Evolutionary conservation across 2,888 invertebrate genomes (phyloP), one percentile per base, ranked within the genome.

Genomic region (Hipparchia semele): DNA sequence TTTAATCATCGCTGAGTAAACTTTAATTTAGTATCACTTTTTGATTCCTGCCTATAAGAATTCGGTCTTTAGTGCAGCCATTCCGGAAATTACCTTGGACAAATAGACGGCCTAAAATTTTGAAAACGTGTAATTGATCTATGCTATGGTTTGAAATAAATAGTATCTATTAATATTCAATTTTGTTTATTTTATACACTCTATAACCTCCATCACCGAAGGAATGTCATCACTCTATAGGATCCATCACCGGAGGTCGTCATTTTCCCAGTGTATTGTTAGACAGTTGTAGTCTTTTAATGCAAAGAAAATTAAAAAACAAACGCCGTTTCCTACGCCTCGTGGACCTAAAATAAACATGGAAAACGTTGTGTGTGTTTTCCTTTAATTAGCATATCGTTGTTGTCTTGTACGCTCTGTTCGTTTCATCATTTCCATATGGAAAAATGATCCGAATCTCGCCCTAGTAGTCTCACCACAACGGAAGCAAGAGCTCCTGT

Each of bases 311-410:
- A 76, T 76, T 76, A 81, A 85, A 84, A 86, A 84, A 78, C 80
- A 82, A 83, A 81, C 79, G 77, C 77, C 79, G 79, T 80, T 80
- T 82, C 77, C 85, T 86, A 80, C 82, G 82, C 86, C 86, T 86
- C 87, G 82, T 81, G 84, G 86, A 85, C 86, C 84, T 82, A 91
- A 91, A 89, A 89, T 87, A 91, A 92, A 93, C 90, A 89, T 79
- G 75, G 84, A 83, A 84, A 82, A 82, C 87, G 84, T 85, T 86
- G 86, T 83, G 84, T 79, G 80, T 92, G 88, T 94, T 94, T 92
- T 92, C 90, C 88, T 93, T 94, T 92, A 93, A 93, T 94, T 93
- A 94, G 86, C 93, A 94, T 94, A 91, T 90, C 88, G 87, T 86
- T 92, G 92, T 92, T 92, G 90, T 93, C 93, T 93, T 94, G 87